A percentile compares a stretch with the other conserved stretches of the same genome.
These are phyloP conservation scores for Diplolepis rosae DNA, from an alignment of 2,888 invertebrate genomes.

Conservation along the genomic window DNA sequence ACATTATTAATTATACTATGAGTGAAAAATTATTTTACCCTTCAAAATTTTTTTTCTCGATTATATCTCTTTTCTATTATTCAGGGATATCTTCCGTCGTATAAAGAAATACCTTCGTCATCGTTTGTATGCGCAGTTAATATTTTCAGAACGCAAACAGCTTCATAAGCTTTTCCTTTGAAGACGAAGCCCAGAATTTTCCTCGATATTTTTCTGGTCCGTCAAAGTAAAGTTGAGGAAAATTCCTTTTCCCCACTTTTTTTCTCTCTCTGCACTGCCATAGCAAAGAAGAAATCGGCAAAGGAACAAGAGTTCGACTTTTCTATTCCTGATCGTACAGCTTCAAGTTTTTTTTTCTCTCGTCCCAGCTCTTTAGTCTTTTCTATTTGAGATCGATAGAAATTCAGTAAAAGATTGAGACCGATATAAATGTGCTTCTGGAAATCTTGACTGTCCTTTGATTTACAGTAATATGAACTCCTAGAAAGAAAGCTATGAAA, in stretches of 20 bases:
- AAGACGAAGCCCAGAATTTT: not conserved
- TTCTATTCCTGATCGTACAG: not conserved
- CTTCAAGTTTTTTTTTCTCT: not conserved
- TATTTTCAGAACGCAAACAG: conserved; percentile 31
- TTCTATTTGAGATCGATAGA: not conserved
- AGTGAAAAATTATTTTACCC: too few species aligned
- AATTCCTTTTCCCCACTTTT: not conserved
- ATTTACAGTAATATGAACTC: not conserved
- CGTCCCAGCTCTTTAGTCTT: not conserved
- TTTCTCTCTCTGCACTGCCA: not conserved
- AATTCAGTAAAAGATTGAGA: not conserved
- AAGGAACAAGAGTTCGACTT: conserved; percentile 4
- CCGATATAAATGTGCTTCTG: not conserved
- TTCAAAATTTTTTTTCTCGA: not conserved
- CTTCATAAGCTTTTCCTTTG: conserved; percentile 35
- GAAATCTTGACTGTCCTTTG: not conserved
- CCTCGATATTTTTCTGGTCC: not conserved
- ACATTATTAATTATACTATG: not conserved
- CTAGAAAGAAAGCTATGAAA: not conserved
- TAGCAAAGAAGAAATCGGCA: conserved; percentile 4
- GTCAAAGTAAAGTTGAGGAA: not conserved
- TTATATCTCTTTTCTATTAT: not conserved
- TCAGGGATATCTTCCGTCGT: not conserved
- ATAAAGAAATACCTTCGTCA: not conserved
- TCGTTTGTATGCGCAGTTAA: conserved; percentile 14